Percentiles rank a stretch among this genome's conserved stretches.
Evolutionary conservation across 2,888 invertebrate species (phyloP).

Genomic region (Philaethria dido): DNA sequence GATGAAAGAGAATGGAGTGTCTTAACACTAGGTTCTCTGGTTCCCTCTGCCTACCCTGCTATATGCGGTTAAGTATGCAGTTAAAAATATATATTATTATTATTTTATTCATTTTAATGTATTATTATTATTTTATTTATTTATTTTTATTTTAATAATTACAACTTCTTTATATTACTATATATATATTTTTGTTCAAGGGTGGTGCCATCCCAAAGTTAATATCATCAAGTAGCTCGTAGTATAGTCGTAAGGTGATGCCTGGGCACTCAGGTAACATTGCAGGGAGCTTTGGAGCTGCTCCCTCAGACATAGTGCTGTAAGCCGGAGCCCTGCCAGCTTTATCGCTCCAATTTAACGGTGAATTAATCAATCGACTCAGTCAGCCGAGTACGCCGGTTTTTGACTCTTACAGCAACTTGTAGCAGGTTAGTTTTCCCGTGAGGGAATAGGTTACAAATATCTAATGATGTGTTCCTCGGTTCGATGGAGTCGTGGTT

Average conservation of each 20-base stretch:
- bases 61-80: no score
- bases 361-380: conserved; percentile 71
- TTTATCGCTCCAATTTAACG: conserved; percentile 85
- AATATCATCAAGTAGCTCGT: conserved; percentile 87
- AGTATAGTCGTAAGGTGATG: conserved; percentile 94
- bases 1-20: no score
- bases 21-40: no score
- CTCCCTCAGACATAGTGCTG: conserved; percentile 92
- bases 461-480: no score
- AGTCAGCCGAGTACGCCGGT: conserved; percentile 91
- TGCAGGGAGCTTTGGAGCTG: conserved; percentile 94
- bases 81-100: no score
- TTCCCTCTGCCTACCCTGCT: no score
- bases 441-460: no score
- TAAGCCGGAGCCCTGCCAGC: conserved; percentile 87
- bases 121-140: no score
- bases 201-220: conserved; percentile 94
- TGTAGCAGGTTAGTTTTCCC: conserved; percentile 88
- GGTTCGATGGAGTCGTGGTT: no score
- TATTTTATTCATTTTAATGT: no score
- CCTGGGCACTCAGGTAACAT: conserved; percentile 99
- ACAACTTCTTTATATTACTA: no score
- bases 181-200: conserved; percentile 54
- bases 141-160: no score
- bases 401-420: conserved; percentile 98